A percentile compares a stretch with the other conserved stretches of the same genome.
Evolutionary conservation across 2,113 vertebrate species (phyloP).

Genomic region (Apteryx mantelli): DNA sequence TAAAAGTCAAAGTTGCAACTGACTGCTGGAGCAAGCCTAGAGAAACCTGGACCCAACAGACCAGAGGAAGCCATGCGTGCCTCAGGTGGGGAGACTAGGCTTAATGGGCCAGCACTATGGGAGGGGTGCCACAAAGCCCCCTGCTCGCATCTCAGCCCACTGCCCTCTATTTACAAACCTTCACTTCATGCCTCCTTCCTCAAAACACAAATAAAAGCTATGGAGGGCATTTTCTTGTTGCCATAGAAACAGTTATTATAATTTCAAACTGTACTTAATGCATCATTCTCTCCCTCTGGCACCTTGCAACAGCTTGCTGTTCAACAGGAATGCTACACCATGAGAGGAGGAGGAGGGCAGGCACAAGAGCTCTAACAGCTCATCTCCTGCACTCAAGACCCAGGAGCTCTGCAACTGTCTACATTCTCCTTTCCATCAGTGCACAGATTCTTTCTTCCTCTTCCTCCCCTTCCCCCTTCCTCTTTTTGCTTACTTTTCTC

Average conservation of each 20-base stretch:
- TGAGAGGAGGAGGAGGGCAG: background rate
- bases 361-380: background rate
- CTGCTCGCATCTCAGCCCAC: background rate
- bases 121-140: background rate
- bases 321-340: background rate
- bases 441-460: background rate
- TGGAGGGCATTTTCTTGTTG: slow-evolving; percentile 69
- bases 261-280: slow-evolving; percentile 76
- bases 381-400: background rate
- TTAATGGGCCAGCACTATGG: background rate
- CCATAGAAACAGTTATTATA: slow-evolving; percentile 79
- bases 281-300: slow-evolving; percentile 51
- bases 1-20: background rate
- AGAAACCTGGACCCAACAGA: background rate
- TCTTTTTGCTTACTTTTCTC: background rate
- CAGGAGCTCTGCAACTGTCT: background rate
- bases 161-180: slow-evolving; percentile 48
- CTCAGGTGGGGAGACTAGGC: background rate
- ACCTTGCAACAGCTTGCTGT: slow-evolving; percentile 42
- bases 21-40: background rate
- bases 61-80: background rate
- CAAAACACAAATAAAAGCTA: slow-evolving; percentile 69
- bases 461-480: background rate
- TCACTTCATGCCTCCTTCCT: slow-evolving; percentile 61
- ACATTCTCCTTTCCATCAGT: background rate